Evolutionary conservation across 2,113 vertebrate genomes (phyloP).

Genomic region (zebrafish (Danio rerio)): DNA sequence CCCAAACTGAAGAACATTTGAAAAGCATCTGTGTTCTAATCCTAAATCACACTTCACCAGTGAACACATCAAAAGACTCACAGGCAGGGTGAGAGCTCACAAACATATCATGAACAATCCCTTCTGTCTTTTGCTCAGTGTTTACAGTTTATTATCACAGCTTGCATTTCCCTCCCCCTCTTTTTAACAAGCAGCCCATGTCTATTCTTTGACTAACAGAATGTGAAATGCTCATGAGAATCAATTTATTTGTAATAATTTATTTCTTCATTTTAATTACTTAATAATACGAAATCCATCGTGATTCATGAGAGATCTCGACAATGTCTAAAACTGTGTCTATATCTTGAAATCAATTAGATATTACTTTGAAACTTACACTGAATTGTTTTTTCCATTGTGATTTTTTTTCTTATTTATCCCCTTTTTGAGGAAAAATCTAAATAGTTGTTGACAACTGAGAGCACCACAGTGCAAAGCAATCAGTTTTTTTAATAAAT

Average conservation of each 20-base stretch:
- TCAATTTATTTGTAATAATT: neutral
- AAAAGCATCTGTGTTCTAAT: conserved; percentile 16
- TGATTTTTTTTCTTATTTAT: neutral
- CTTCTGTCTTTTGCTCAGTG: neutral
- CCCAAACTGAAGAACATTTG: conserved; percentile 3
- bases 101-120: conserved; percentile 10
- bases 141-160: conserved; percentile 1
- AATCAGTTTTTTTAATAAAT: neutral
- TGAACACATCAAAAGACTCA: neutral
- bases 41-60: conserved; percentile 12
- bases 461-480: neutral
- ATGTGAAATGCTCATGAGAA: neutral
- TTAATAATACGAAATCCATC: neutral
- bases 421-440: neutral
- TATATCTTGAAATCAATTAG: neutral
- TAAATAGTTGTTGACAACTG: neutral
- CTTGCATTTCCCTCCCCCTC: neutral
- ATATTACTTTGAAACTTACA: neutral
- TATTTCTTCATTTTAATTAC: neutral
- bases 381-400: too few species aligned
- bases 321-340: neutral
- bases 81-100: conserved; percentile 2
- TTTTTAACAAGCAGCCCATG: neutral
- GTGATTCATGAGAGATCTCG: neutral
- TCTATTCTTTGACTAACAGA: neutral